Base-by-base conservation (phyloP, 53 echinoderm and acorn worm species). In the Glandiceps talaboti region DNA sequence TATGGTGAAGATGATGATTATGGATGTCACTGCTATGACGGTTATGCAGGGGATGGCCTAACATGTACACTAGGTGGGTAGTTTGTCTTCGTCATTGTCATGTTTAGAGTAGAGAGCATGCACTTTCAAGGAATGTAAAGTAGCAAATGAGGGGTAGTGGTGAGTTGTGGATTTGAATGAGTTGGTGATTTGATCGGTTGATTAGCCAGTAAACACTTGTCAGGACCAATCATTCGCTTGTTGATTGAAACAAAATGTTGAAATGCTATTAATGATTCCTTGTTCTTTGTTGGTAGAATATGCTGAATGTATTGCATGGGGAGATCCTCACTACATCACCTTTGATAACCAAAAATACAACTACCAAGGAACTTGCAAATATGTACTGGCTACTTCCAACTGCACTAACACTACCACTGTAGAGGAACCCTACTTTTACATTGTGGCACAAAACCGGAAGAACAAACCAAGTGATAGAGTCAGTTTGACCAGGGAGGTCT, bases 41-140 rank as follows among this genome's bases (percentile, higher is more conserved):
- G 91, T 25, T 88, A 75, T 78, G 75, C 29, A 27, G 85, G 85
- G 29, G 88, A 85, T 75, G 91, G 91, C 74, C n/a, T n/a, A n/a
- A n/a, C n/a, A n/a, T n/a, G n/a, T n/a, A n/a, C n/a, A n/a, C n/a
- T n/a, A n/a, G n/a, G n/a, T n/a, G n/a, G n/a, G n/a, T n/a, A n/a
- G n/a, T n/a, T n/a, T n/a, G n/a, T n/a, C n/a, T n/a, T n/a, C n/a
- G n/a, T n/a, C n/a, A n/a, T n/a, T n/a, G n/a, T n/a, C n/a, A n/a
- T n/a, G n/a, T n/a, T n/a, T n/a, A n/a, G n/a, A n/a, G n/a, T n/a
- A n/a, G n/a, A n/a, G n/a, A n/a, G n/a, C n/a, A n/a, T n/a, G n/a
- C n/a, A n/a, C n/a, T n/a, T n/a, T n/a, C n/a, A n/a, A n/a, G n/a
- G n/a, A n/a, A n/a, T n/a, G n/a, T n/a, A n/a, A n/a, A n/a, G n/a